Percentiles rank a stretch among this genome's conserved stretches.
Conservation (phyloP, 2,113 vertebrate species). For the Falco punctatus region DNA sequence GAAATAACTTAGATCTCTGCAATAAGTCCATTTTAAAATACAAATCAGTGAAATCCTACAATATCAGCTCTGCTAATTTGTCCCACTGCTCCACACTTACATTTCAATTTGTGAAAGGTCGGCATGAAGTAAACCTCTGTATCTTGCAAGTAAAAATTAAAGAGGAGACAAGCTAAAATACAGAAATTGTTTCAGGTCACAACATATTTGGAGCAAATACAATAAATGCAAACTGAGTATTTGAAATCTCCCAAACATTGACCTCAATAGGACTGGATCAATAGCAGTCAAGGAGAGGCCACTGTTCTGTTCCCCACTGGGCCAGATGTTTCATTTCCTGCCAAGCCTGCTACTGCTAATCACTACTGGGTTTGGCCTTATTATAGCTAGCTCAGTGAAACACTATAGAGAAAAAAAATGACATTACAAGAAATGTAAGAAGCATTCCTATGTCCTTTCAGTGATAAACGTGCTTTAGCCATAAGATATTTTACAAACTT, state of each 20-base stretch:
- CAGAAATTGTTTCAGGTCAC: constrained; percentile 10
- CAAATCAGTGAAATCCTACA: not conserved
- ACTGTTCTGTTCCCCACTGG: not conserved
- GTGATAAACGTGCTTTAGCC: not conserved
- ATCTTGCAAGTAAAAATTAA: not conserved
- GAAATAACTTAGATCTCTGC: not conserved
- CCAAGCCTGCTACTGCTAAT: not conserved
- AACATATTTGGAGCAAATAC: not conserved
- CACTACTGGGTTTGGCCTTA: not conserved
- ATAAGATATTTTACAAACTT: not conserved
- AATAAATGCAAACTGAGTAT: constrained; percentile 17
- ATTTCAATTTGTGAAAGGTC: not conserved
- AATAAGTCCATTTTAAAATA: not conserved
- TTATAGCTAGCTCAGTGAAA: not conserved
- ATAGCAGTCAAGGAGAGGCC: constrained; percentile 25
- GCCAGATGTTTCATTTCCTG: constrained; percentile 1
- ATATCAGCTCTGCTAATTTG: not conserved
- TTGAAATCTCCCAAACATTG: not conserved
- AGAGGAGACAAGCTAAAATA: not conserved
- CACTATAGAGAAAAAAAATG: not conserved
- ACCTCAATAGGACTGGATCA: constrained; percentile 14
- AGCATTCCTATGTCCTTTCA: not conserved
- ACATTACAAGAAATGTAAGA: not conserved
- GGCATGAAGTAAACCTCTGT: not conserved
- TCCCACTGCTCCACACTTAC: not conserved